Base-by-base conservation (phyloP, 2,888 invertebrate genomes). In the Diaperis boleti region DNA sequence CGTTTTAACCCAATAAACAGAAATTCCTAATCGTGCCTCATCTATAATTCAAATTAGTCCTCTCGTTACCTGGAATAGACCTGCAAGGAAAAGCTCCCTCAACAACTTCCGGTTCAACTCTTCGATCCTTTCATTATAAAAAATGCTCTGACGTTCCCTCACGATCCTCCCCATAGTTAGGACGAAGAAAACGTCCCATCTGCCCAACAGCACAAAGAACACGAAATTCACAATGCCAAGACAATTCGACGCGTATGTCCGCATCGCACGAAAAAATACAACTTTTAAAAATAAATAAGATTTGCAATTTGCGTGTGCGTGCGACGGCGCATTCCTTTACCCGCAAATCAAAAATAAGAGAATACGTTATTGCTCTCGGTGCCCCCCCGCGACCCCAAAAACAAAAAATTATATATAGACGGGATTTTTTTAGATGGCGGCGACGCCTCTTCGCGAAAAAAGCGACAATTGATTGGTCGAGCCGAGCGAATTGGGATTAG, bases 101-200 rank as follows among this genome's bases (percentile, higher is more conserved):
- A 55, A 15, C 10, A 45, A 64, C 50, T 60, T 64, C 49, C 26
- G 10, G 50, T 60, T 64, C 29, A 64, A n/a, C 10, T 59, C 59
- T 26, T 64, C 55, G 14, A 64, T 64, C 1, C 64, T 35, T 15
- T 39, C 47, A 17, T 64, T 64, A 35, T 60, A 60, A 17, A 55
- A 64, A 17, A 59, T 20, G 22, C 60, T 64, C 44, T 55, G 59
- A 15, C 55, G 45, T 31, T 59, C 55, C 47, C 49, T 47, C 10
- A 49, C 35, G 26, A 60, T 60, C 11, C 37, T 54, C n/a, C 59
- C 64, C 59, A 64, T 64, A 8, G 2, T 10, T 5, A 47, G 6
- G 15, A 10, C 20, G 26, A 26, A 26, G n/a, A 26, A 26, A 26
- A 26, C 6, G 6, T 26, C 26, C 26, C 26, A 26, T 20, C 20